Evolutionary conservation across 2,113 vertebrate genomes (phyloP).

Genomic region (Cinclus cinclus): DNA sequence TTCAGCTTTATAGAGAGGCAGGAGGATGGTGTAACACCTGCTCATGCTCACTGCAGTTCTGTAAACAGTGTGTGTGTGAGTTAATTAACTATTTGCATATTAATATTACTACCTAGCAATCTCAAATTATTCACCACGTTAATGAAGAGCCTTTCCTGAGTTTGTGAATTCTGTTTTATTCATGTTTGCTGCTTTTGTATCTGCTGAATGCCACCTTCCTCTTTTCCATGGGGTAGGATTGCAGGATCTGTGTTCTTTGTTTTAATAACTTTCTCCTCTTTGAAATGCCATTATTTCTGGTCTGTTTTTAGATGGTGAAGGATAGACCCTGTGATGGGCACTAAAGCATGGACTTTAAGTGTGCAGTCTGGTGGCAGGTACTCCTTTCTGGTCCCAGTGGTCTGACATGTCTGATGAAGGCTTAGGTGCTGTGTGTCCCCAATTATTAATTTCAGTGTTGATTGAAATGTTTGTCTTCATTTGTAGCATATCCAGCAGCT

Average conservation of each 20-base stretch:
- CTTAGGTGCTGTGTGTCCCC: not conserved
- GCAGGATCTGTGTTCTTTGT: not conserved
- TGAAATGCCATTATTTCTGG: not conserved
- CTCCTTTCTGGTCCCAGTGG: accelerated
- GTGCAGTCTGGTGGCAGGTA: not conserved
- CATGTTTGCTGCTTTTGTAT: not conserved
- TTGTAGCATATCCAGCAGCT: not conserved
- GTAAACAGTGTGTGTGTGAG: not conserved
- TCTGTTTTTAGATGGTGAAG: constrained; percentile 19
- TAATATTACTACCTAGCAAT: not conserved
- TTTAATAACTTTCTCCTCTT: not conserved
- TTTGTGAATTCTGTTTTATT: not conserved
- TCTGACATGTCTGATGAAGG: not conserved
- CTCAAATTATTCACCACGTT: not conserved
- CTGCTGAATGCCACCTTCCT: not conserved
- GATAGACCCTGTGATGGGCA: not conserved
- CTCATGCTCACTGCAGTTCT: not conserved
- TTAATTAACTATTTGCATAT: not conserved
- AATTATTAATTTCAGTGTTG: not conserved
- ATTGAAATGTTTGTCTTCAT: not conserved
- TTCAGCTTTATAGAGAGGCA: not conserved
- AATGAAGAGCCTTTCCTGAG: not conserved
- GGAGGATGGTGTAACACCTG: not conserved
- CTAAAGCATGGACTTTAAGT: not conserved
- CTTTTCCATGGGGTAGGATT: not conserved